These are phyloP conservation scores for Mus caroli DNA, from an alignment of 2,797 vertebrate species.

Conservation along the genomic window DNA sequence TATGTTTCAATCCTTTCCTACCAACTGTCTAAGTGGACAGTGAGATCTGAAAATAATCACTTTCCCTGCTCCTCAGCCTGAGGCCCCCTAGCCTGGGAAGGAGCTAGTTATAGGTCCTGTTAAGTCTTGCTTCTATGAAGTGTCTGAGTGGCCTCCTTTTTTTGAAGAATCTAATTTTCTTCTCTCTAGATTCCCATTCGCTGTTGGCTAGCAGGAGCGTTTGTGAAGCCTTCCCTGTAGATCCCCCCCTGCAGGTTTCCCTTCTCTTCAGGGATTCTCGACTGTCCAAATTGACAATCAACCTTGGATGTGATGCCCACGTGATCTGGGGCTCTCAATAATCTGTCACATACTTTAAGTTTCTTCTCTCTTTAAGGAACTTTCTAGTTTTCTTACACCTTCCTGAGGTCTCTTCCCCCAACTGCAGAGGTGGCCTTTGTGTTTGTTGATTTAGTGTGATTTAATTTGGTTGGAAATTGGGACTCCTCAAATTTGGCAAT, in stretches of 20 bases:
- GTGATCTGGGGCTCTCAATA: neutral
- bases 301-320: neutral
- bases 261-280: neutral
- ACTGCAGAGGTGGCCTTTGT: neutral
- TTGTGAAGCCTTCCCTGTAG: neutral
- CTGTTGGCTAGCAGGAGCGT: neutral
- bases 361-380: neutral
- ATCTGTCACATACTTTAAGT: neutral
- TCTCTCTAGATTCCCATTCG: neutral
- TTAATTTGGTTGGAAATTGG: constrained; percentile 10
- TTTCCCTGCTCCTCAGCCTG: neutral
- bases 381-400: neutral
- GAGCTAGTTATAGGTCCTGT: fast-evolving
- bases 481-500: constrained; percentile 8
- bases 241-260: neutral
- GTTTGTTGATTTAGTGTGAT: neutral
- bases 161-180: neutral
- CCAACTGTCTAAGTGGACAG: neutral
- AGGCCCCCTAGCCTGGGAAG: neutral
- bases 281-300: neutral
- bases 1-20: fast-evolving
- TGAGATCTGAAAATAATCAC: neutral
- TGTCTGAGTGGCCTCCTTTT: neutral
- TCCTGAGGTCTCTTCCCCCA: neutral
- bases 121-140: too few relatives aligned